Evolutionary conservation across 2,888 invertebrate species (phyloP).

Genomic region (Timema podura): DNA sequence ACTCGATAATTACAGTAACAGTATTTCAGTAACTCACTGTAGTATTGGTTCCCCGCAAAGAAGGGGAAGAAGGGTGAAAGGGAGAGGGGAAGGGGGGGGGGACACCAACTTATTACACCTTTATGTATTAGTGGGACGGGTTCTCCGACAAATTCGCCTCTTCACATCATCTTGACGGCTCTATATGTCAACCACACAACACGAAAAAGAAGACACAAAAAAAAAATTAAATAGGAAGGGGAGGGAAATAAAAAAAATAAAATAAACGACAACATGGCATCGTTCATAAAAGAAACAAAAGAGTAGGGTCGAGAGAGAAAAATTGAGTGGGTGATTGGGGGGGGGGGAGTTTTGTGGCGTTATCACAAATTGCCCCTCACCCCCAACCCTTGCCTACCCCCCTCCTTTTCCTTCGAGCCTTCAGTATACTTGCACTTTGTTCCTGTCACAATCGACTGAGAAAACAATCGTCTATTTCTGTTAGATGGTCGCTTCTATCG

Average conservation of each 20-base stretch:
- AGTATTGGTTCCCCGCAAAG: no score
- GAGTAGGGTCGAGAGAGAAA: slow-evolving; percentile 3
- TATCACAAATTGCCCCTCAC: slow-evolving; percentile 21
- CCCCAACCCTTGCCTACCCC: no score
- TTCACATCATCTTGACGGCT: slow-evolving; percentile 23
- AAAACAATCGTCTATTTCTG: slow-evolving; percentile 4
- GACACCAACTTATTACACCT: slow-evolving; percentile 16
- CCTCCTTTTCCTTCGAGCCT: no score
- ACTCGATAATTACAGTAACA: no score
- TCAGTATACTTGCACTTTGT: slow-evolving; percentile 5
- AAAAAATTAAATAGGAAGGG: not conserved
- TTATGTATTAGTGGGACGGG: slow-evolving; percentile 4
- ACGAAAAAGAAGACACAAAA: not conserved
- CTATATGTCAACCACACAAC: slow-evolving; percentile 27
- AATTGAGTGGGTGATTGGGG: slow-evolving; percentile 14
- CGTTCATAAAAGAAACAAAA: no score
- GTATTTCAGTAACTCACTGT: no score
- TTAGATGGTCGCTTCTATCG: no score
- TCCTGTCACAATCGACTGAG: slow-evolving; percentile 22
- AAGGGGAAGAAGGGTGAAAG: no score
- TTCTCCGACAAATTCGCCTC: slow-evolving; percentile 23
- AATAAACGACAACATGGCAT: slow-evolving; percentile 2
- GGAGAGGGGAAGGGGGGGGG: not conserved
- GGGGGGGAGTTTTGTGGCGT: slow-evolving; percentile 4
- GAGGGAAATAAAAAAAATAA: not conserved